Percentiles rank a stretch among this genome's conserved stretches.
Conservation (phyloP, 2,888 invertebrate genomes). For the Acanthococcus lagerstroemiae region DNA sequence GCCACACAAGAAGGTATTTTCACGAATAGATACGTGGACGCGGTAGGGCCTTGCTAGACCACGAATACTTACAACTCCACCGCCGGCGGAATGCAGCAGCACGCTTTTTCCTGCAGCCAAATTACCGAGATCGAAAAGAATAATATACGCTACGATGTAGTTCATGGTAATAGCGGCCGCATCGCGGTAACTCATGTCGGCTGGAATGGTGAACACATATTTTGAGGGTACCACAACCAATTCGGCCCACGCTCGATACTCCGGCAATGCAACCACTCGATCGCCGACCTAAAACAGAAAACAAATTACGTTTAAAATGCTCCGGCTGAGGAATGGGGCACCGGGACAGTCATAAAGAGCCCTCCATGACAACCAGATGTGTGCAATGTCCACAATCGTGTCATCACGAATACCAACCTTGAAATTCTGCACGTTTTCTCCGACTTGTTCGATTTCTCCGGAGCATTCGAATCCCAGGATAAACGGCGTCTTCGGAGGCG, state of each 20-base stretch:
- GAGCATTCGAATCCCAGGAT: slow-evolving; percentile 82
- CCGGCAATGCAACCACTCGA: slow-evolving; percentile 71
- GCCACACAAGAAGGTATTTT: background rate
- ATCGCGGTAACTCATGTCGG: slow-evolving; percentile 63
- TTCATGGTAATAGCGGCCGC: slow-evolving; percentile 77
- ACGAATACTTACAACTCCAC: slow-evolving; percentile 66
- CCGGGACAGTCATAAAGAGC: too few relatives aligned
- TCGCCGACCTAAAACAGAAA: slow-evolving; percentile 55
- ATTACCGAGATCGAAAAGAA: slow-evolving; percentile 74
- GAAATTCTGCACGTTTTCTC: slow-evolving; percentile 66
- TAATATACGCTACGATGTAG: slow-evolving; percentile 73
- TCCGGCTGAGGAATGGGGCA: too few relatives aligned
- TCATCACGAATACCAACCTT: too few relatives aligned
- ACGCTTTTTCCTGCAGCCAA: slow-evolving; percentile 68
- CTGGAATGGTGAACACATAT: slow-evolving; percentile 66
- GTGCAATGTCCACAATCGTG: too few relatives aligned
- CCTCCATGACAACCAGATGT: too few relatives aligned
- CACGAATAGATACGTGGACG: background rate
- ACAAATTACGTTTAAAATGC: too few relatives aligned
- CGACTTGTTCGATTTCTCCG: slow-evolving; percentile 67
- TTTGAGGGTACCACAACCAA: slow-evolving; percentile 68
- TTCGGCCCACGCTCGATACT: slow-evolving; percentile 80
- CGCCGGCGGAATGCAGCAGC: slow-evolving; percentile 74
- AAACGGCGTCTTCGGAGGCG: slow-evolving; percentile 79
- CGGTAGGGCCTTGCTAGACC: background rate